Evolutionary conservation across 2,113 vertebrate genomes (phyloP).

Genomic region (Pygathrix nemaeus): DNA sequence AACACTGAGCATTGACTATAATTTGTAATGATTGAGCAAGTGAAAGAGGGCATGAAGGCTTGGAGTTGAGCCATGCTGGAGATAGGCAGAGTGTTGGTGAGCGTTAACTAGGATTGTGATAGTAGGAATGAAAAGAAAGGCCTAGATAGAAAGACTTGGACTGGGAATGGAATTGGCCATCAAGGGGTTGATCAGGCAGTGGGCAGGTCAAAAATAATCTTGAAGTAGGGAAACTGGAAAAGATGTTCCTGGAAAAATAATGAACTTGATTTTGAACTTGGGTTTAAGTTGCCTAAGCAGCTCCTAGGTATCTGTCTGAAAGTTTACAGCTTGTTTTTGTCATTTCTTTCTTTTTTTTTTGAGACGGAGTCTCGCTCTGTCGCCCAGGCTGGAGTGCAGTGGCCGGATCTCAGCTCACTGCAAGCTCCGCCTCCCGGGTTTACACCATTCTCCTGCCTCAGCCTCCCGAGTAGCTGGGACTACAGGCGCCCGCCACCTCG

Average conservation of each 20-base stretch:
- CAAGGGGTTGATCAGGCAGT: background rate
- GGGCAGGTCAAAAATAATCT: background rate
- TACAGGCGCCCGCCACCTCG: too few species aligned
- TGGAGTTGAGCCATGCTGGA: background rate
- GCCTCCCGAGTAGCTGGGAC: too few species aligned
- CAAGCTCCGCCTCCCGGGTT: too few species aligned
- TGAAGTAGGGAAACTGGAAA: background rate
- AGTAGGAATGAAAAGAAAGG: background rate
- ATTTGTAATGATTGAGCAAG: background rate
- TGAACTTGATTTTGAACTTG: conserved; percentile 19
- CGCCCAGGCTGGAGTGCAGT: too few species aligned
- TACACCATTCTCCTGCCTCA: too few species aligned
- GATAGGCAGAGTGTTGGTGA: background rate
- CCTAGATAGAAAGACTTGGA: background rate
- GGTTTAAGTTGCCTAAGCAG: background rate
- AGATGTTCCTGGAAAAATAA: background rate
- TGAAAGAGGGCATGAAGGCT: background rate
- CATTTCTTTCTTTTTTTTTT: too few species aligned
- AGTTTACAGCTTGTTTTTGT: background rate
- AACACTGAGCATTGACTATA: background rate
- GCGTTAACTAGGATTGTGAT: background rate
- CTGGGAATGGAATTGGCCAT: too few species aligned
- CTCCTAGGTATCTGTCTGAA: background rate
- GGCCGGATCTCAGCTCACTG: too few species aligned
- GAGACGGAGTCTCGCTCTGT: too few species aligned